phyloP scores from a whole-genome alignment of 2,797 vertebrate species.

The Petrocephalus sullivani region DNA sequence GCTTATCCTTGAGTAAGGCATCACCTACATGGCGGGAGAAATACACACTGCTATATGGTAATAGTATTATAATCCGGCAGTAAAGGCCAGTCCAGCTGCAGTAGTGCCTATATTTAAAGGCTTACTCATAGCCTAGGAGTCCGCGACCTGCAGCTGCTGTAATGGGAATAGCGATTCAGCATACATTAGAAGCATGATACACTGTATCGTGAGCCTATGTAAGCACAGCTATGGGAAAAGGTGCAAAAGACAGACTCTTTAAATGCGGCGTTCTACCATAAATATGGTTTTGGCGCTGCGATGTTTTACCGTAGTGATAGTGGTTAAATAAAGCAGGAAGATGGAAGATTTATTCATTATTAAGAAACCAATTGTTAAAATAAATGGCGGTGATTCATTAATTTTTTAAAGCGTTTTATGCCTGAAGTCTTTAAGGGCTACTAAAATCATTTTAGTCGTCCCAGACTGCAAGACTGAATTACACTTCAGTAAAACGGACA shows the following conservation, averaged over 20 bases:
- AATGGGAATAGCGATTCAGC: neutral
- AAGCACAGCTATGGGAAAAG: neutral
- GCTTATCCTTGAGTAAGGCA: neutral
- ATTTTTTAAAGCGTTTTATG: neutral
- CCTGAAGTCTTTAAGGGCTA: neutral
- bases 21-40: conserved; percentile 20
- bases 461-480: neutral
- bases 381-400: neutral
- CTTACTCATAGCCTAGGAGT: conserved; percentile 18
- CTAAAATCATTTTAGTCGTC: neutral
- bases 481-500: neutral
- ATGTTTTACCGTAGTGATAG: neutral
- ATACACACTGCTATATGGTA: conserved; percentile 59
- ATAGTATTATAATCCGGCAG: conserved; percentile 68
- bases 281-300: neutral
- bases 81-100: conserved; percentile 59
- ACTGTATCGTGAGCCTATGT: neutral
- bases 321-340: neutral
- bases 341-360: neutral
- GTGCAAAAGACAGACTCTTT: neutral
- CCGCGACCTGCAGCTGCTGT: neutral
- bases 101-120: conserved; percentile 59
- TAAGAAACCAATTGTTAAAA: neutral
- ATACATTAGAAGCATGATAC: neutral
- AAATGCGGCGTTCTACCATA: neutral